Evolutionary conservation across 30 jellyfish, hydroid and myxozoan genomes (phyloP).

Genomic region (Chrysaora quinquecirrha): DNA sequence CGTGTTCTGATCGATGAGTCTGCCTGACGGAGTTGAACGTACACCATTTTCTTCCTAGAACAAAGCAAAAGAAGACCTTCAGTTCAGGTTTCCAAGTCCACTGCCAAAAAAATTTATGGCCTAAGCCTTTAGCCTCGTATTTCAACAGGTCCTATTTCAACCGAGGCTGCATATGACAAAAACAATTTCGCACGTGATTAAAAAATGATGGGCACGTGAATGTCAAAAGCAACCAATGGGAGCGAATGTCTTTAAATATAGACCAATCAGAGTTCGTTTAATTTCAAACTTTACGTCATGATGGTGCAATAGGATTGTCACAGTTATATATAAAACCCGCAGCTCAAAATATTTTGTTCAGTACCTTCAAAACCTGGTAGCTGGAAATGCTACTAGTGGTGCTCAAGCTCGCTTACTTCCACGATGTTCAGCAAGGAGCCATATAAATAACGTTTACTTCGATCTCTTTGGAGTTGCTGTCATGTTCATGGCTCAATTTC

Average conservation of each 20-base stretch:
- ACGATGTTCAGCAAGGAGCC: constrained; percentile 63
- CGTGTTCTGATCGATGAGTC: constrained; percentile 22
- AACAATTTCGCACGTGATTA: too few species aligned
- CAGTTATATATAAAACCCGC: too few species aligned
- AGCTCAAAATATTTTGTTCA: too few species aligned
- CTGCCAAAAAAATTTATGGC: too few species aligned
- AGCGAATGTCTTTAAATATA: too few species aligned
- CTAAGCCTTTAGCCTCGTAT: too few species aligned
- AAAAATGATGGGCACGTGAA: too few species aligned
- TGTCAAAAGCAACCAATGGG: too few species aligned
- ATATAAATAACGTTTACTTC: constrained; percentile 75
- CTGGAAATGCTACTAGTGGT: constrained; percentile 2
- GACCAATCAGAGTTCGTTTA: neutral
- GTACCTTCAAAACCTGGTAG: constrained; percentile 10
- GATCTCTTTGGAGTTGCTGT: constrained; percentile 57
- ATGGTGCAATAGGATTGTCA: neutral
- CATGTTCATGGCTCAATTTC: constrained; percentile 69
- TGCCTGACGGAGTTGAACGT: constrained; percentile 38
- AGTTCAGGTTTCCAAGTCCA: too few species aligned
- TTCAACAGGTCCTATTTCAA: too few species aligned
- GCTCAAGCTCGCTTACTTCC: constrained; percentile 60
- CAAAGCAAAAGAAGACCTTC: too few species aligned
- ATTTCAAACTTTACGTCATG: neutral
- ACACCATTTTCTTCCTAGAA: constrained; percentile 51
- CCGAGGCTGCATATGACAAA: too few species aligned